phyloP scores from a whole-genome alignment of 2,797 vertebrate species.

The Orestias chungarensis region DNA sequence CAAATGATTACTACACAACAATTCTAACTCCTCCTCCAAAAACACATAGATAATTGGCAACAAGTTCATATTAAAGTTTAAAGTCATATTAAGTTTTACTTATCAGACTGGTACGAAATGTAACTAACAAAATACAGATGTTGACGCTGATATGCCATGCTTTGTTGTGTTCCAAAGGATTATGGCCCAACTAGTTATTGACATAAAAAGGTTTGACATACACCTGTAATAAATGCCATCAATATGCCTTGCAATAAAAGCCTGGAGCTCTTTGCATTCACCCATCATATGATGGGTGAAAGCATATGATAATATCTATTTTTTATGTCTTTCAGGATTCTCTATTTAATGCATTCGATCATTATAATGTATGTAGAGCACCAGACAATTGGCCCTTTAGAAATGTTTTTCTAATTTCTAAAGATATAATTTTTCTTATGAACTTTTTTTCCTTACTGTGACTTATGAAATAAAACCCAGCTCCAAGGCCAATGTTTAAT shows the following conservation, averaged over 20 bases:
- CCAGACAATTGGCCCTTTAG: neutral
- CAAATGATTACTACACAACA: slow-evolving; percentile 4
- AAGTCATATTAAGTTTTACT: no score
- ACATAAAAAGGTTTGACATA: neutral
- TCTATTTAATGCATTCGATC: neutral
- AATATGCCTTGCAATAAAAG: neutral
- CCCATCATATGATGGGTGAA: neutral
- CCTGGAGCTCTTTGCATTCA: neutral
- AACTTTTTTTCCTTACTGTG: neutral
- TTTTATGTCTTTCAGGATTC: neutral
- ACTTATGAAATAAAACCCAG: slow-evolving; percentile 9
- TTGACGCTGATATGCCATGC: no score
- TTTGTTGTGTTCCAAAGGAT: no score
- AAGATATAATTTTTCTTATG: neutral
- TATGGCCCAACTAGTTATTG: no score
- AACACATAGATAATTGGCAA: no score
- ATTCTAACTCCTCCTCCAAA: no score
- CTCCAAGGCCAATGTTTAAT: slow-evolving; percentile 1
- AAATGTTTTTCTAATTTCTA: neutral
- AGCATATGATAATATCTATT: neutral
- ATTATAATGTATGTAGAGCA: neutral
- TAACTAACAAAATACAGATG: no score
- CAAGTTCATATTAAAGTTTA: no score
- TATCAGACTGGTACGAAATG: no score
- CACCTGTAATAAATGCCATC: neutral